Base-by-base conservation (phyloP, 2,888 invertebrate genomes). In the Keiferia lycopersicella region DNA sequence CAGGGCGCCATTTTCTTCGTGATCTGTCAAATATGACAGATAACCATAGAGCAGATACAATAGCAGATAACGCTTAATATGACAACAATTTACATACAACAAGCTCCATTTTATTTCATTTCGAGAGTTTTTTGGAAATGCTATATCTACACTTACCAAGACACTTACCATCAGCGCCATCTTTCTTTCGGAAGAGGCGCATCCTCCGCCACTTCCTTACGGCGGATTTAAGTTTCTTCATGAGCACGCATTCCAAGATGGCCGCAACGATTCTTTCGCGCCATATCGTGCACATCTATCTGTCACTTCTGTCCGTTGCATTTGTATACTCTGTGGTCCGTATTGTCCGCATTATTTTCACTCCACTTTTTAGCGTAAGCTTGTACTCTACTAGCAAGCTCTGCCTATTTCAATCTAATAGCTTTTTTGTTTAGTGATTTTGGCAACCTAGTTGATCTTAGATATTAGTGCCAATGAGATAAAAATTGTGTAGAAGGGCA, bases 121-220 rank as follows among this genome's bases (percentile, higher is more conserved):
- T 39, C 1, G 39, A n/a, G n/a, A n/a, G n/a, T n/a, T n/a, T n/a
- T n/a, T 39, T 11, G 11, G 12, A 1, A 2, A 7, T 39, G 10
- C 8, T 39, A 6, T 39, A 11, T 2, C 12, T 12, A 39, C 39
- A 11, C 41, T 3, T n/a, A n/a, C 41, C 12, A 14, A 41, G 14
- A 12, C 41, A 14, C 62, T 45, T 22, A 61, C 73, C 51, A 82
- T 84, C 67, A 34, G 10, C 34, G 88, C 88, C 89, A 64, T 91
- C 88, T 71, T 82, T 79, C 66, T 88, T 89, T 11, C 86, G 83
- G 81, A 91, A 91, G 74, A 91, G 83, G 82, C 90, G 88, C 91
- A 91, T 91, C 68, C 81, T 90, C 75, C 89, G 87, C 89, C 90
- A 91, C 87, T 82, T 89, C 83, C 83, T 87, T 56, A 90, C 88